These are phyloP conservation scores for Tauraco erythrolophus DNA, from an alignment of 2,113 vertebrate genomes.

Conservation along the genomic window DNA sequence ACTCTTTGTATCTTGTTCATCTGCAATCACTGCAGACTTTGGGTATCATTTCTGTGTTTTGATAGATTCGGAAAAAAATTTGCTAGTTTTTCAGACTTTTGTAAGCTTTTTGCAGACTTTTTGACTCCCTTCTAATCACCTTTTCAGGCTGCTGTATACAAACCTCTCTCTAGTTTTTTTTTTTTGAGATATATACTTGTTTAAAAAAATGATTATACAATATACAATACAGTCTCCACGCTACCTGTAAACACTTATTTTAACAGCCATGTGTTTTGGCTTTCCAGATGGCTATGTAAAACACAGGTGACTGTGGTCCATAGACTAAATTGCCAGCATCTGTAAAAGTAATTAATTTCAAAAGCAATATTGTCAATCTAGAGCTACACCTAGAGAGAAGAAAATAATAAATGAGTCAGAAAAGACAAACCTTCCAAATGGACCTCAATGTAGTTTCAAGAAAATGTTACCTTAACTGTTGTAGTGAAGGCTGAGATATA, in stretches of 20 bases:
- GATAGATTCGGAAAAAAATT: not conserved
- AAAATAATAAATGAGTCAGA: not conserved
- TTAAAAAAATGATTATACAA: not conserved
- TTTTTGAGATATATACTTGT: not conserved
- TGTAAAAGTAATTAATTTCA: not conserved
- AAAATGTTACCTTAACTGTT: not conserved
- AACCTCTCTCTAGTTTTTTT: not conserved
- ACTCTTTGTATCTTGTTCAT: not conserved
- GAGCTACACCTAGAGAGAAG: not conserved
- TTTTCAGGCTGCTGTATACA: not conserved
- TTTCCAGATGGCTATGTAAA: not conserved
- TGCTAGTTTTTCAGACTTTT: not conserved
- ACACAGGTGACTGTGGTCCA: not conserved
- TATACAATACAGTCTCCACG: not conserved
- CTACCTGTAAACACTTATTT: not conserved
- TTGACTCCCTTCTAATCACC: not conserved
- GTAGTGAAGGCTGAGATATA: not conserved
- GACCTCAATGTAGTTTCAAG: not conserved
- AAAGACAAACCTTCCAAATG: not conserved
- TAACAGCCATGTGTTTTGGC: not conserved
- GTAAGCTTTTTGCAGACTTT: not conserved
- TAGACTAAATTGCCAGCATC: not conserved
- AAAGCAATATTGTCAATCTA: not conserved
- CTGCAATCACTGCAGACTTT: not conserved
- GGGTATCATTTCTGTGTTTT: not conserved